Evolutionary conservation across 2,888 invertebrate genomes (phyloP).

Genomic region (Dryobota labecula): DNA sequence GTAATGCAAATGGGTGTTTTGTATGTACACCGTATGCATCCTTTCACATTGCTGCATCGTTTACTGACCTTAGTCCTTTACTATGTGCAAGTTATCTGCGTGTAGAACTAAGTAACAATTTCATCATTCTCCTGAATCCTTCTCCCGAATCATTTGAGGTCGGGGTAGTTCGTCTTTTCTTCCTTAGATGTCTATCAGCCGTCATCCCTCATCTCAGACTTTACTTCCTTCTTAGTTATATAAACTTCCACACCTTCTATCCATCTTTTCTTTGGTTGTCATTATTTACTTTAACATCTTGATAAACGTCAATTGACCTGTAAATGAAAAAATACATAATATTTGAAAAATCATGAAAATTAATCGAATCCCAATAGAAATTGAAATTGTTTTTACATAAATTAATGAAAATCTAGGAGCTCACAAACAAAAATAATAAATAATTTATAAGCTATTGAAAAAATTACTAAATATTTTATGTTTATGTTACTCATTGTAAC

Average conservation of each 20-base stretch:
- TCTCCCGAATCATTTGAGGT: background rate
- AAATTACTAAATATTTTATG: conserved; percentile 11
- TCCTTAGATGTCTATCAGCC: background rate
- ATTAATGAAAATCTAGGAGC: conserved; percentile 21
- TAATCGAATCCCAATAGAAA: conserved; percentile 22
- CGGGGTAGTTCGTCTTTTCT: background rate
- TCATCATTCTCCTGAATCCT: background rate
- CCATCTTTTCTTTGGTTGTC: background rate
- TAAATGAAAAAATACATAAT: background rate
- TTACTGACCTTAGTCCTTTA: conserved; percentile 18
- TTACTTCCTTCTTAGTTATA: background rate
- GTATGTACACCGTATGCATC: conserved; percentile 27
- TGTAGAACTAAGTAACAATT: conserved; percentile 5
- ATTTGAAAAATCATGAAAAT: conserved; percentile 15
- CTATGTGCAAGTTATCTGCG: background rate
- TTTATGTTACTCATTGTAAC: conserved; percentile 9
- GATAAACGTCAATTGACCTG: background rate
- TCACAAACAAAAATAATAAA: conserved; percentile 10
- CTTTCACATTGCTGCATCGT: conserved; percentile 56
- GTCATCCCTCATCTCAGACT: no score
- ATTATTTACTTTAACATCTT: conserved; percentile 1
- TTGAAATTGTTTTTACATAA: conserved; percentile 42
- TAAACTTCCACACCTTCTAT: background rate
- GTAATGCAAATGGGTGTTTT: conserved; percentile 49
- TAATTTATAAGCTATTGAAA: conserved; percentile 34